Percentiles rank a stretch among this genome's conserved stretches.
phyloP scores from a whole-genome alignment of 1,140 invertebrate species.

The Drosophila ironensis region DNA sequence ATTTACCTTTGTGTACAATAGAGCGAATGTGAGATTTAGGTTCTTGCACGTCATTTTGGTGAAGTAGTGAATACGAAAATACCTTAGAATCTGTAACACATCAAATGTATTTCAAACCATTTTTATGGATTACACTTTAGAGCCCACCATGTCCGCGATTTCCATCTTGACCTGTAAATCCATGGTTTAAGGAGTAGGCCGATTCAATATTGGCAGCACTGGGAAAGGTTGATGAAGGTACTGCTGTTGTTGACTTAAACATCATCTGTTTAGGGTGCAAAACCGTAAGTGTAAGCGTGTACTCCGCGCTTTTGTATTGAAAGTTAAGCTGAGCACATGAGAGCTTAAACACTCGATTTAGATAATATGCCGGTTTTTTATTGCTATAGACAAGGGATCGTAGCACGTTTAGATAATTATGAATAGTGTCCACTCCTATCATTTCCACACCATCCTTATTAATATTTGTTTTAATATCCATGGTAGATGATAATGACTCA shows the following conservation, averaged over 20 bases:
- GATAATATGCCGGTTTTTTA: constrained; percentile 95
- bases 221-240: constrained; percentile 1
- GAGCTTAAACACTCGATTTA: constrained; percentile 96
- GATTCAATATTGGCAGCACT: constrained; percentile 10
- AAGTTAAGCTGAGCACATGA: constrained; percentile 96
- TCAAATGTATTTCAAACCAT: not conserved
- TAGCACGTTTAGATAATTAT: constrained; percentile 90
- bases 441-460: constrained; percentile 91
- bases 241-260: constrained; percentile 50
- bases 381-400: constrained; percentile 95
- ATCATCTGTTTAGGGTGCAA: constrained; percentile 87
- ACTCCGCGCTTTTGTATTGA: constrained; percentile 96
- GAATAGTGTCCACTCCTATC: constrained; percentile 91
- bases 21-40: constrained; percentile 69
- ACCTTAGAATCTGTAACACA: constrained; percentile 57
- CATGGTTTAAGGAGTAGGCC: constrained; percentile 13
- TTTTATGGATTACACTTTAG: not conserved
- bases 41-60: constrained; percentile 75
- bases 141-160: constrained; percentile 38
- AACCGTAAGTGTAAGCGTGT: constrained; percentile 89
- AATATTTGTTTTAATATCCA: constrained; percentile 80
- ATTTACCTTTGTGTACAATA: constrained; percentile 68
- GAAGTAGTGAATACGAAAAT: constrained; percentile 74
- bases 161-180: not conserved
- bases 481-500: constrained; percentile 70